A percentile compares a stretch with the other conserved stretches of the same genome.
These are phyloP conservation scores for Margarornis squamiger DNA, from an alignment of 2,797 vertebrate species.

Conservation along the genomic window DNA sequence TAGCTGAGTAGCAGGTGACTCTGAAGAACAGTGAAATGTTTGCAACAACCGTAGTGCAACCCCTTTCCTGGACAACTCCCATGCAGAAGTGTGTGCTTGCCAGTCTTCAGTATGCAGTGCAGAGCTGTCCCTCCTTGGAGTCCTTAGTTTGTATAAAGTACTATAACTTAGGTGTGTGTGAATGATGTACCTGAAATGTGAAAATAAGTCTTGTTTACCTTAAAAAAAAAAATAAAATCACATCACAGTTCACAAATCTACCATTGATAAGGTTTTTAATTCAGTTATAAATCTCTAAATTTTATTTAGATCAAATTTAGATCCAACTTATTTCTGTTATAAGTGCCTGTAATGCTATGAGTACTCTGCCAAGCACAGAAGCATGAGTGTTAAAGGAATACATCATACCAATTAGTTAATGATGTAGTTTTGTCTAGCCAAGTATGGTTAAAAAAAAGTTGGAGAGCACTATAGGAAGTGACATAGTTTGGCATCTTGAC, in stretches of 20 bases:
- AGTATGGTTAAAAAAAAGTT: neutral
- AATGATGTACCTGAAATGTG: neutral
- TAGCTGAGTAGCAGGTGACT: neutral
- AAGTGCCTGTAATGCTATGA: neutral
- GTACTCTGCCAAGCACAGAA: neutral
- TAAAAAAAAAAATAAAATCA: neutral
- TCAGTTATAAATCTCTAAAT: neutral
- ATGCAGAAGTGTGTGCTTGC: neutral
- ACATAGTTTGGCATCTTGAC: slow-evolving; percentile 3
- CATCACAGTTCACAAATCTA: neutral
- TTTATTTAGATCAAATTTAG: neutral
- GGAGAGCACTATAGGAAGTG: slow-evolving; percentile 43
- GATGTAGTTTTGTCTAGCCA: slow-evolving; percentile 20
- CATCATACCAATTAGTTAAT: slow-evolving; percentile 42
- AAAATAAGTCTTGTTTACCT: neutral
- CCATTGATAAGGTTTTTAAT: neutral
- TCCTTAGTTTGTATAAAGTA: neutral
- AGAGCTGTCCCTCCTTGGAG: neutral
- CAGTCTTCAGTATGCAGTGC: neutral
- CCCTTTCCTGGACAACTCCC: neutral
- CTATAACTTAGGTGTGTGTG: neutral
- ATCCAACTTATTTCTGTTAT: neutral
- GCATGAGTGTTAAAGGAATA: slow-evolving; percentile 16
- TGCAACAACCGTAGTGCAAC: neutral
- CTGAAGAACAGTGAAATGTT: neutral